Evolutionary conservation across 1,140 invertebrate species (phyloP), one percentile per base, ranked within the genome.

Genomic region (Aphelinus certus): DNA sequence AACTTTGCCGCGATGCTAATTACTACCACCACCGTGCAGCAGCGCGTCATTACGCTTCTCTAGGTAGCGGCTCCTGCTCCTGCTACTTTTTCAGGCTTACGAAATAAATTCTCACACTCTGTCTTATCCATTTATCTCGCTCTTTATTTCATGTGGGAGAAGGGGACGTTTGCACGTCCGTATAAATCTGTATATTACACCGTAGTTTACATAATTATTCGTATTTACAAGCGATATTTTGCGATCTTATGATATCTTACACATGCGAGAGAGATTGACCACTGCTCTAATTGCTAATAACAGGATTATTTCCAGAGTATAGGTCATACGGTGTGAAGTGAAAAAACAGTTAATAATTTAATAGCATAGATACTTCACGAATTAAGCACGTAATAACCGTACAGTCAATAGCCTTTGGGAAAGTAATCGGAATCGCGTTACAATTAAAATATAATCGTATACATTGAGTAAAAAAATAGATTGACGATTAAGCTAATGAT

Each of bases 71-170:
- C 26, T 79, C 45, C n/a, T 49, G 55, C 69, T 46, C 56, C 53
- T 47, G 47, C 10, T 73, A 73, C 73, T 82, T 80, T 81, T 80
- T 77, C 77, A 81, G 80, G 76, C 81, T 86, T 85, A 82, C 81
- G 84, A 86, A 87, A 86, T 86, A 76, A 86, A 83, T 86, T 87
- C 84, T 86, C 85, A 87, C 84, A 85, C 81, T 83, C 61, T 65
- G 48, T 73, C 58, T 81, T 83, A 81, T 87, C 81, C 79, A 82
- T 73, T 69, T 78, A 81, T 85, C 80, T 83, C 78, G 74, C 75
- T 84, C 74, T 82, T 84, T 85, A 83, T 85, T 83, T 79, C 76
- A 57, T 49, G 55, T 47, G 45, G n/a, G 61, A 49, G 45, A 26
- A 49, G 49, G 77, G 75, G 77, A 75, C 77, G 51, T 53, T 77